Percentiles rank a stretch among this genome's conserved stretches.
These are phyloP conservation scores for Papilio dardanus DNA, from an alignment of 1,140 invertebrate genomes.

Conservation along the genomic window DNA sequence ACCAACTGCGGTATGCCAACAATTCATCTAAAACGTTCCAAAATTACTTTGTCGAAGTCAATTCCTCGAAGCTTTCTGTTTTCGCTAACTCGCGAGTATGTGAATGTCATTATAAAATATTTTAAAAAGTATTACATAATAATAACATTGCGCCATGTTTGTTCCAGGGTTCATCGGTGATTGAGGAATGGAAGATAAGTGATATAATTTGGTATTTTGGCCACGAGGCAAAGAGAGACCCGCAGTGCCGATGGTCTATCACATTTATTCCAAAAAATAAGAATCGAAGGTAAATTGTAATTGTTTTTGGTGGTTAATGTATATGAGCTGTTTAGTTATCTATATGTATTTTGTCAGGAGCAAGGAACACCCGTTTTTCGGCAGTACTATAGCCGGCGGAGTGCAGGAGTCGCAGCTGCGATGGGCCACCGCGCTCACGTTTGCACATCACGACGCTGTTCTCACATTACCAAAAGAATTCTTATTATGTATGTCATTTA, in stretches of 20 bases:
- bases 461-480: conserved; percentile 82
- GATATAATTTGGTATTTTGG: conserved; percentile 93
- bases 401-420: conserved; percentile 87
- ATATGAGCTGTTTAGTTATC: neutral
- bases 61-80: conserved; percentile 88
- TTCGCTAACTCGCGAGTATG: conserved; percentile 90
- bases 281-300: conserved; percentile 83
- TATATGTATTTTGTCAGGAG: conserved; percentile 77
- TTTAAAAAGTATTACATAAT: conserved; percentile 9
- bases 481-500: conserved; percentile 53
- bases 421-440: conserved; percentile 89
- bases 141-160: conserved; percentile 38
- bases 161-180: conserved; percentile 84
- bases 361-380: conserved; percentile 90
- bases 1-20: conserved; percentile 91
- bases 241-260: conserved; percentile 90
- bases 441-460: conserved; percentile 85
- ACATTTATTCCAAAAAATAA: conserved; percentile 89
- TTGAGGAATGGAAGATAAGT: conserved; percentile 89
- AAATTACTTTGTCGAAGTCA: conserved; percentile 90
- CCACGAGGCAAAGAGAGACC: conserved; percentile 89
- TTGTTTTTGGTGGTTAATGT: neutral
- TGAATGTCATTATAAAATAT: neutral
- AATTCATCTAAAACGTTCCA: conserved; percentile 89
- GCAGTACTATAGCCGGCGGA: conserved; percentile 88